Base-by-base conservation (phyloP, 2,113 vertebrate species). In the Anthoscopus minutus region DNA sequence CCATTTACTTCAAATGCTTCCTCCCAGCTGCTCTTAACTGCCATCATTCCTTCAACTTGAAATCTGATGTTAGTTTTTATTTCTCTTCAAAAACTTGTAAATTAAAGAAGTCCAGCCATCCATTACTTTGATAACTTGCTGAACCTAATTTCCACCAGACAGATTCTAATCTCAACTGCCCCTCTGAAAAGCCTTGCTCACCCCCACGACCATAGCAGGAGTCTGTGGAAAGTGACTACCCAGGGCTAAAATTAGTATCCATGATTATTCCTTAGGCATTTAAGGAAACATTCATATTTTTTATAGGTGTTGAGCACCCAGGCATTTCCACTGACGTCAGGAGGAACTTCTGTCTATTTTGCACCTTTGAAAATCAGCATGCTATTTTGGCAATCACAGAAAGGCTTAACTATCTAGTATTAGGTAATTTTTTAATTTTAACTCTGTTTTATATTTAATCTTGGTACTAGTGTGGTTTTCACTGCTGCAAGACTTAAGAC, bases 241-340 rank as follows among this genome's bases (percentile, higher is more conserved):
- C 62, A 54, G 13, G 30, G 35, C 79, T 93, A 96, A 95, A 96
- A 88, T 93, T 96, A 94, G 82, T 38, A 47, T 35, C 79, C 22
- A 5, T 94, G 88, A 73, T 81, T 93, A 96, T 81, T 96, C 67
- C 90, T 96, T 86, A 94, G 74, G 81, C 23, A 8, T 80, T 81
- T 94, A 94, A 93, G 95, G 93, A 95, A 95, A 91, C 14, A 0
- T 84, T 92, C 72, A 7, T 92, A 77, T 93, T 86, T 96, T 96
- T 96, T 62, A 62, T 82, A 94, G 87, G 66, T 91, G 89, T 92
- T 94, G 93, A 95, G 70, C 70, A 96, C 78, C 54, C 87, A 91
- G 78, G 91, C 89, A 95, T 96, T 96, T 95, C 89, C 94, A 96
- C 88, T 96, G 89, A 96, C 48, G 71, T 96, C 87, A 94, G 82